A percentile compares a stretch with the other conserved stretches of the same genome.
phyloP scores from a whole-genome alignment of 2,797 vertebrate species.

The Loris lydekkerianus region DNA sequence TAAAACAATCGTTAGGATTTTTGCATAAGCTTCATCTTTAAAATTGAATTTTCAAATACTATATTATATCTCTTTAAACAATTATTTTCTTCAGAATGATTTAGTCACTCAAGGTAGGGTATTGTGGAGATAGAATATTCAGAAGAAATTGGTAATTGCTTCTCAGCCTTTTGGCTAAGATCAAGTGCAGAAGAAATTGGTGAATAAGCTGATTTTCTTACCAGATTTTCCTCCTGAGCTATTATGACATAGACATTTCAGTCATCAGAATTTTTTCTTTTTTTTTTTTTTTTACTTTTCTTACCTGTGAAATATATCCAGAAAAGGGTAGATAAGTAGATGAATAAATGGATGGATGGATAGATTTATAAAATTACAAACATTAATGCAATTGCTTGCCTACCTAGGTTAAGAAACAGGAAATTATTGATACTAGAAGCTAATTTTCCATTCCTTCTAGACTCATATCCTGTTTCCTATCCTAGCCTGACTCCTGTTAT shows the following conservation, averaged over 20 bases:
- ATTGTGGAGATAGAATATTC: neutral
- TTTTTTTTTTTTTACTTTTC: neutral
- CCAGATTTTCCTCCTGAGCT: neutral
- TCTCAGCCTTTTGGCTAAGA: no score
- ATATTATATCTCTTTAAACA: neutral
- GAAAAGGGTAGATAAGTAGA: neutral
- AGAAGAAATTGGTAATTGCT: neutral
- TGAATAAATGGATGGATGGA: neutral
- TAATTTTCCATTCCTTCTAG: neutral
- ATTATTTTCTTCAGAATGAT: neutral
- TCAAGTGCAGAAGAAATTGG: neutral
- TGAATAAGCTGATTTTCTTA: neutral
- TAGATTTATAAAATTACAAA: neutral
- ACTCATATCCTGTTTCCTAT: neutral
- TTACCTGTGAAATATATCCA: neutral
- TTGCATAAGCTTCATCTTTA: neutral
- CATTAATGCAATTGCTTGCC: neutral
- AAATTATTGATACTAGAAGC: neutral
- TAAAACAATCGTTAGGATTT: conserved; percentile 9
- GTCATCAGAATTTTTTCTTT: neutral
- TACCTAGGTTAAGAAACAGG: neutral
- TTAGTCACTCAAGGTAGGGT: neutral
- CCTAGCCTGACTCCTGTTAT: neutral
- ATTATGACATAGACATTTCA: neutral
- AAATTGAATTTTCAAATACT: conserved; percentile 9